Evolutionary conservation across 2,797 vertebrate genomes (phyloP).

Genomic region (Spheniscus humboldti): DNA sequence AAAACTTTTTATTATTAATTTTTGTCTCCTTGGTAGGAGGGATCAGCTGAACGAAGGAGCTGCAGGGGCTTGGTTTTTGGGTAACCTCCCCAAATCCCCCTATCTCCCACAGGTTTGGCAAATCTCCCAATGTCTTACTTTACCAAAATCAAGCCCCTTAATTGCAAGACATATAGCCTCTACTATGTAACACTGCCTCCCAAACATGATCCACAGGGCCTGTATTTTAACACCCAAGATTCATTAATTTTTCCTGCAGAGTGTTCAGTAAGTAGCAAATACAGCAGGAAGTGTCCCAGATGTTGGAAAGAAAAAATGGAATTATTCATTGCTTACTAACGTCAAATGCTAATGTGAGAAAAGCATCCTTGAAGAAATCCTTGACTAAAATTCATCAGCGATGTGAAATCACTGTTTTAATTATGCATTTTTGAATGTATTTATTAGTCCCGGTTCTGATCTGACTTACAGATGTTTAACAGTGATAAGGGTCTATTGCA

Average conservation of each 20-base stretch:
- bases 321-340: slow-evolving; percentile 74
- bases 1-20: neutral
- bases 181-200: neutral
- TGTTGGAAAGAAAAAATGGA: slow-evolving; percentile 66
- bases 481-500: slow-evolving; percentile 36
- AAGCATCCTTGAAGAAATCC: slow-evolving; percentile 72
- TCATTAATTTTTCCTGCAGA: slow-evolving; percentile 66
- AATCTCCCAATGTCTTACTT: neutral
- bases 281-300: slow-evolving; percentile 62
- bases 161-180: neutral
- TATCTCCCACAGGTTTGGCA: neutral
- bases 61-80: neutral
- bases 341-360: slow-evolving; percentile 69
- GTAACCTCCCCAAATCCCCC: neutral
- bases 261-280: slow-evolving; percentile 50
- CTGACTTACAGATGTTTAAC: slow-evolving; percentile 59
- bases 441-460: slow-evolving; percentile 61
- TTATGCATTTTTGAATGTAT: slow-evolving; percentile 64
- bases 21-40: neutral
- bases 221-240: slow-evolving; percentile 1
- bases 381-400: slow-evolving; percentile 70
- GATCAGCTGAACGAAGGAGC: neutral
- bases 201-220: neutral
- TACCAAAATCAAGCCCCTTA: slow-evolving; percentile 1
- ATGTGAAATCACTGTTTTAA: slow-evolving; percentile 67